Conservation (phyloP, 2,888 invertebrate species). For the Heliconius erato region DNA sequence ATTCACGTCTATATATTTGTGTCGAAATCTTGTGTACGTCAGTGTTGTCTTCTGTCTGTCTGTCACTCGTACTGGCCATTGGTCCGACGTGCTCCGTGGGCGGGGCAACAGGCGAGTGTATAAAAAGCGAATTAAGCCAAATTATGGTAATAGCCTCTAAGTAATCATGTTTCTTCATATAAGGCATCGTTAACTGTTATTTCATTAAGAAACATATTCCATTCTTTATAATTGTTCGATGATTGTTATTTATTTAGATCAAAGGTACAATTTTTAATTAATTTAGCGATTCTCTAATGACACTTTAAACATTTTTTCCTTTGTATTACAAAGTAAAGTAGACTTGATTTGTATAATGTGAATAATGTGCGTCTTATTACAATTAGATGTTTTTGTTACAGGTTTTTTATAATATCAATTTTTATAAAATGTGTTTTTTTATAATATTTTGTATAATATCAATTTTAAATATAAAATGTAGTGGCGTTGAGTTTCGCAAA, state of each 20-base stretch:
- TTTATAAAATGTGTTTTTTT: too few relatives aligned
- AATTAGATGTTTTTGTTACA: too few relatives aligned
- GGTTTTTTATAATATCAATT: too few relatives aligned
- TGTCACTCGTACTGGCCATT: slow-evolving; percentile 26
- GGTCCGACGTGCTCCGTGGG: slow-evolving; percentile 35
- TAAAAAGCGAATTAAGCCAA: slow-evolving; percentile 34
- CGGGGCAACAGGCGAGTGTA: slow-evolving; percentile 30
- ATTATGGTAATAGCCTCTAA: slow-evolving; percentile 30
- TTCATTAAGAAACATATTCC: neutral
- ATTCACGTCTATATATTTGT: neutral
- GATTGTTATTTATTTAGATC: slow-evolving; percentile 19
- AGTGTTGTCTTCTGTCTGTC: slow-evolving; percentile 24
- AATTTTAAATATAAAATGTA: too few relatives aligned
- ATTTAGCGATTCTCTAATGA: neutral
- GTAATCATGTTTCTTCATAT: slow-evolving; percentile 13
- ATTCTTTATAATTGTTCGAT: neutral
- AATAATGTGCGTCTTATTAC: neutral
- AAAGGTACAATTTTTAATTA: slow-evolving; percentile 11
- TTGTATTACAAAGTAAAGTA: slow-evolving; percentile 4
- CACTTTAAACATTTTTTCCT: neutral
- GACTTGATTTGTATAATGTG: neutral
- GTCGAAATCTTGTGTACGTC: neutral
- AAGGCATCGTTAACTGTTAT: slow-evolving; percentile 3
- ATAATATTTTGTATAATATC: too few relatives aligned
- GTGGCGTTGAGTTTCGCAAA: too few relatives aligned